phyloP scores from a whole-genome alignment of 2,113 vertebrate genomes.

The Istiophorus platypterus region DNA sequence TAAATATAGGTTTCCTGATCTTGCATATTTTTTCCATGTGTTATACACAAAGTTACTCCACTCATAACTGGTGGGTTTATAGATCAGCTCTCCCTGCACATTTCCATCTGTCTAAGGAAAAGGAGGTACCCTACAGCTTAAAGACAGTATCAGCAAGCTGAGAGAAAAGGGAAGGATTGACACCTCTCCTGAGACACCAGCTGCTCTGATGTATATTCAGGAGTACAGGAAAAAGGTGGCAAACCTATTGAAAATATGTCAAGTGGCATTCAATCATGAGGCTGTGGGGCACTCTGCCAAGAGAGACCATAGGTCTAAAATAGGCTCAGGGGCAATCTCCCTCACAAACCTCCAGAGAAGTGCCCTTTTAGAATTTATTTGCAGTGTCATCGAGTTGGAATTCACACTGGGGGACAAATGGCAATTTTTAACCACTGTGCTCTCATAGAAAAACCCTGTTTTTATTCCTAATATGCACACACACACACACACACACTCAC shows the following conservation, averaged over 20 bases:
- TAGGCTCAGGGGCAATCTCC: conserved; percentile 63
- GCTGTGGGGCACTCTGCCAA: conserved; percentile 67
- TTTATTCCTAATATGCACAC: no score
- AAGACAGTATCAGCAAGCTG: conserved; percentile 51
- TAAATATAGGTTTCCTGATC: conserved; percentile 35
- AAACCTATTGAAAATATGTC: conserved; percentile 84
- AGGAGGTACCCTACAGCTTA: conserved; percentile 46
- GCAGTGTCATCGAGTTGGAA: conserved; percentile 71
- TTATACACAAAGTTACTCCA: conserved; percentile 43
- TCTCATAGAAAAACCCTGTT: background rate
- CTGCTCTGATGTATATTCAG: conserved; percentile 81
- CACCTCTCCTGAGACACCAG: conserved; percentile 56
- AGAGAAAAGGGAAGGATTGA: conserved; percentile 52
- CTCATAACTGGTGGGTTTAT: conserved; percentile 48
- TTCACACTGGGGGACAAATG: conserved; percentile 49
- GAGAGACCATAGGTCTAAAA: conserved; percentile 53
- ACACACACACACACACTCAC: no score
- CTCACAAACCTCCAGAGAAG: conserved; percentile 46
- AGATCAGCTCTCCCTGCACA: conserved; percentile 41
- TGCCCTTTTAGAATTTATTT: conserved; percentile 72
- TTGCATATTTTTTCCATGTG: background rate
- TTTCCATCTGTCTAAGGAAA: conserved; percentile 58
- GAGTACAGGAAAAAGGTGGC: conserved; percentile 80
- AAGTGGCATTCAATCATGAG: conserved; percentile 76
- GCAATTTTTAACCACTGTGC: background rate